Base-by-base conservation (phyloP, 1,140 invertebrate species). In the Steinernema feltiae region DNA sequence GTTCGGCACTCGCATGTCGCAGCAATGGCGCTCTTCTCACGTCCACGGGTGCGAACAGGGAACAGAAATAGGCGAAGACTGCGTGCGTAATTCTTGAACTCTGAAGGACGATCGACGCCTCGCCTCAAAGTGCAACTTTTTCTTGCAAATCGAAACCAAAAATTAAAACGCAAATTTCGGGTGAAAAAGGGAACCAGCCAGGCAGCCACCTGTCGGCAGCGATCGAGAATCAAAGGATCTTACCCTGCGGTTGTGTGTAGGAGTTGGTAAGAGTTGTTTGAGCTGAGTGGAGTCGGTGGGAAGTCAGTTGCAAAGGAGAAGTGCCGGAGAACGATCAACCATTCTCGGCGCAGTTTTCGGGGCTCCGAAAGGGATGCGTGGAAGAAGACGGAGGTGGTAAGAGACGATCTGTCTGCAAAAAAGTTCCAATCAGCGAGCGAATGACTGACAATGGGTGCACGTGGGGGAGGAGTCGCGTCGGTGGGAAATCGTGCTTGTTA, bases 311-410 rank as follows among this genome's bases (percentile, higher is more conserved):
- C 53, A 21, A 21, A 27, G 53, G 24, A 63, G 53, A 27, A 63
- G 24, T 3, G 53, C 53, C 53, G 53, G 24, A 27, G 53, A 63
- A 63, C 53, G 53, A 63, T 63, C 53, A 21, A 63, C 53, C 53
- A 63, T 63, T 63, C 53, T 63, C 53, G 53, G 53, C 53, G 53
- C 53, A 27, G 53, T 7, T 7, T 41, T 41, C 53, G 53, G 53
- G 7, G 53, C 24, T 63, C 53, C 53, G 53, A 63, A 27, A 15
- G 53, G 2, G 15, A 3, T 3, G 53, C 15, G 53, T 63, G 15
- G 53, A 21, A 63, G 53, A 63, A 15, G 53, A 21, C 24, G 3
- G 53, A 3, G 53, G 24, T 21, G 53, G 12, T 7, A 21, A 27
- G 53, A 63, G 53, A 63, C 15, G 53, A 27, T 15, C 7, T 3